Percentiles rank a stretch among this genome's conserved stretches.
phyloP scores from a whole-genome alignment of 2,113 vertebrate species.

The Hystrix brachyura region DNA sequence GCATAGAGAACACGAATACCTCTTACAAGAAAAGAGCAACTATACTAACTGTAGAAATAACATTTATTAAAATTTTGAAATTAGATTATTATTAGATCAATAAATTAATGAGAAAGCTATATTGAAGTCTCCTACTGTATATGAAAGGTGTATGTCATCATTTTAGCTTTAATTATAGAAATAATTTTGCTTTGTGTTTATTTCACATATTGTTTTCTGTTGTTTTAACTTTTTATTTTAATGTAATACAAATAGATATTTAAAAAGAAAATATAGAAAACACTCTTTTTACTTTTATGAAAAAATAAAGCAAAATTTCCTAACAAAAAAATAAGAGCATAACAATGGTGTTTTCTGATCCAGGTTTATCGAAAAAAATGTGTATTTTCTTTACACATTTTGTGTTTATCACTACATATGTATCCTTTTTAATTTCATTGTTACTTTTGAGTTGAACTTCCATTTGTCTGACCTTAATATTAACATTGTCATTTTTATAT shows the following conservation, averaged over 20 bases:
- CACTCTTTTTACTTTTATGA: not conserved
- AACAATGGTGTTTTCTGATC: not conserved
- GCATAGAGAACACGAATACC: not conserved
- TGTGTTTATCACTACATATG: not conserved
- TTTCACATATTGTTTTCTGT: not conserved
- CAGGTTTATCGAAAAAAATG: not conserved
- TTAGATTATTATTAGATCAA: not conserved
- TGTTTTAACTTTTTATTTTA: not conserved
- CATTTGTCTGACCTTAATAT: not conserved
- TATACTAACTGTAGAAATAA: not conserved
- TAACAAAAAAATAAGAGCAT: not conserved
- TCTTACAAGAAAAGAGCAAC: not conserved
- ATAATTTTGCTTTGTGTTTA: not conserved
- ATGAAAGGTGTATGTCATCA: not conserved
- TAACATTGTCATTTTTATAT: not conserved
- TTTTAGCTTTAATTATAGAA: not conserved
- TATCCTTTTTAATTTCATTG: not conserved
- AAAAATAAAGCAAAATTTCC: not conserved
- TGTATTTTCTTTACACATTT: not conserved
- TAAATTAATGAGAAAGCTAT: not conserved
- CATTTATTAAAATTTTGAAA: not conserved
- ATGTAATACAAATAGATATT: not conserved
- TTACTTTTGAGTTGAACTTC: not conserved
- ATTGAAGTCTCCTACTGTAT: not conserved
- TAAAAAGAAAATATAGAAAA: not conserved